Evolutionary conservation across 2,888 invertebrate species (phyloP).

Genomic region (Drosophila pullipes): DNA sequence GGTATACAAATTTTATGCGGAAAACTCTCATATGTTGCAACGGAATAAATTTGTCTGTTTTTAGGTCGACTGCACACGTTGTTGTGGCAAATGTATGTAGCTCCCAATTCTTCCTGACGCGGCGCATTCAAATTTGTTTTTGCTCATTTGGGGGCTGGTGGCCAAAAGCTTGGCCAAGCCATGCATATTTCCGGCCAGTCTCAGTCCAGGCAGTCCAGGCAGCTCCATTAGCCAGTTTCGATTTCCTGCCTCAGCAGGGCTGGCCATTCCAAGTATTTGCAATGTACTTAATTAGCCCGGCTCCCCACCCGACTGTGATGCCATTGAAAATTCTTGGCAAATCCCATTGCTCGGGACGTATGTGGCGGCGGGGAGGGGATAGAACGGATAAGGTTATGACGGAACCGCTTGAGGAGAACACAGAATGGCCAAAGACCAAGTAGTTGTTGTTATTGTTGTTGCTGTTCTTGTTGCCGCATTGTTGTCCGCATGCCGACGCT

Average conservation of each 20-base stretch:
- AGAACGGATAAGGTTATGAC: conserved; percentile 26
- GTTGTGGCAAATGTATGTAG: conserved; percentile 23
- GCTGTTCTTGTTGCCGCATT: conserved; percentile 49
- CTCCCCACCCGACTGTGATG: conserved; percentile 24
- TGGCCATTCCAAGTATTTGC: conserved; percentile 69
- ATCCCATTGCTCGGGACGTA: conserved; percentile 19
- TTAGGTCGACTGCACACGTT: conserved; percentile 70
- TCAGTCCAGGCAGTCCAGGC: conserved; percentile 19
- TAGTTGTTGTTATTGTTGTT: conserved; percentile 2
- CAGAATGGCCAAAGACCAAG: conserved; percentile 27
- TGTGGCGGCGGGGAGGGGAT: neutral
- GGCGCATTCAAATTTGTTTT: conserved; percentile 70
- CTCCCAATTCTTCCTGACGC: conserved; percentile 69
- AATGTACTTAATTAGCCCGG: conserved; percentile 65
- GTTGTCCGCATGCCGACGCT: conserved; percentile 66
- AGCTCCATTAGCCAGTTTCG: conserved; percentile 64
- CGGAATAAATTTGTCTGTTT: conserved; percentile 63
- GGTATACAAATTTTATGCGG: conserved; percentile 11
- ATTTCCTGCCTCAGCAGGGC: conserved; percentile 56
- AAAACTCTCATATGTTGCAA: conserved; percentile 50
- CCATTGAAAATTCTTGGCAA: conserved; percentile 48
- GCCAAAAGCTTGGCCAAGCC: conserved; percentile 66
- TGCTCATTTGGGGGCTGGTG: conserved; percentile 65
- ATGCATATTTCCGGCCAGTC: conserved; percentile 77
- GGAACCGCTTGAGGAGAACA: conserved; percentile 43